These are phyloP conservation scores for Lindbergichthys nudifrons DNA, from an alignment of 2,797 vertebrate genomes.

Conservation along the genomic window DNA sequence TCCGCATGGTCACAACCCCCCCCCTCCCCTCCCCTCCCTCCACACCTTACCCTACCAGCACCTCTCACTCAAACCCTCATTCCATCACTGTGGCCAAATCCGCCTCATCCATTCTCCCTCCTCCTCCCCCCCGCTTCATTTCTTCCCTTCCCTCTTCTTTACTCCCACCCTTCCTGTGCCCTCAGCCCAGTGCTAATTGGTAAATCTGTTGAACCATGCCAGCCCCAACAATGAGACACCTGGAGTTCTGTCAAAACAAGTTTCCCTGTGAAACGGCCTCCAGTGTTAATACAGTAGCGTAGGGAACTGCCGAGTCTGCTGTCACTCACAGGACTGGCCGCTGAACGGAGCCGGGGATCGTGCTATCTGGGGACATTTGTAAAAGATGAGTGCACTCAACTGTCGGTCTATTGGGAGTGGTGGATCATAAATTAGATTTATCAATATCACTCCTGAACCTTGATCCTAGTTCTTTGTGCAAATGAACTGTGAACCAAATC, in stretches of 20 bases:
- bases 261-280: slow-evolving; percentile 85
- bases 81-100: slow-evolving; percentile 74
- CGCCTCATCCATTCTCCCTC: slow-evolving; percentile 44
- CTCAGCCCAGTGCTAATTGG: slow-evolving; percentile 87
- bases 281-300: slow-evolving; percentile 80
- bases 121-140: slow-evolving; percentile 14
- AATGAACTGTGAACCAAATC: slow-evolving; percentile 13
- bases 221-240: slow-evolving; percentile 89
- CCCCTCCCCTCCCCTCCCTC: not conserved
- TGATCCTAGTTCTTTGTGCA: slow-evolving; percentile 33
- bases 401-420: slow-evolving; percentile 27
- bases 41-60: slow-evolving; percentile 51
- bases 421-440: slow-evolving; percentile 42
- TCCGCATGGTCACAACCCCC: slow-evolving; percentile 49
- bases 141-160: slow-evolving; percentile 41
- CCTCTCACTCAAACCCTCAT: slow-evolving; percentile 73
- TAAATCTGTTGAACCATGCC: slow-evolving; percentile 89
- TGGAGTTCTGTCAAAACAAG: slow-evolving; percentile 92
- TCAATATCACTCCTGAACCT: slow-evolving; percentile 37
- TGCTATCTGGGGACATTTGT: slow-evolving; percentile 24
- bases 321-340: slow-evolving; percentile 40
- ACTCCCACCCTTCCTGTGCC: slow-evolving; percentile 69
- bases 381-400: slow-evolving; percentile 20
- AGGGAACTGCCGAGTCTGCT: slow-evolving; percentile 48
- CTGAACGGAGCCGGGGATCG: slow-evolving; percentile 30